Percentiles rank a stretch among this genome's conserved stretches.
phyloP scores from a whole-genome alignment of 2,113 vertebrate species.

The Gadus chalcogrammus region DNA sequence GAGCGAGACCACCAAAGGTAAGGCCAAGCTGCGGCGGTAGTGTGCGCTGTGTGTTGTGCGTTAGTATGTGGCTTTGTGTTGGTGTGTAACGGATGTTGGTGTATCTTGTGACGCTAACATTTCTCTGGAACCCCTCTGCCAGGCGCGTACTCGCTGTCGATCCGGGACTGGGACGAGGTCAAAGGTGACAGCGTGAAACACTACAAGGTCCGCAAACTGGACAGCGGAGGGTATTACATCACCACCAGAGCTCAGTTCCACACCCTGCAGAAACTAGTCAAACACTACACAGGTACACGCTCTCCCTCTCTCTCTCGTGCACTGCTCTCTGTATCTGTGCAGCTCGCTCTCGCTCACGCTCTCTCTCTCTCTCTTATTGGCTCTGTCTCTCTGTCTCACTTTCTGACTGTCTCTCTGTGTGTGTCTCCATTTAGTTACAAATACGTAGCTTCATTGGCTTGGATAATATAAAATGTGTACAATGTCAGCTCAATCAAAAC shows the following conservation, averaged over 20 bases:
- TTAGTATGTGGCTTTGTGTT: not conserved
- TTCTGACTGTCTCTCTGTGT: too few relatives aligned
- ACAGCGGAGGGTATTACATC: conserved; percentile 97
- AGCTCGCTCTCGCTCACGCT: not conserved
- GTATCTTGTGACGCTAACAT: not conserved
- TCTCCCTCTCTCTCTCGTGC: too few relatives aligned
- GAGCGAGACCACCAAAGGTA: conserved; percentile 99
- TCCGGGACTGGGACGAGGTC: conserved; percentile 95
- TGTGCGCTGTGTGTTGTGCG: too few relatives aligned
- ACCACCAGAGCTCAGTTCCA: conserved; percentile 97
- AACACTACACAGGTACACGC: conserved; percentile 90
- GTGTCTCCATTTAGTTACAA: too few relatives aligned
- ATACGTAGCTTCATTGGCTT: too few relatives aligned
- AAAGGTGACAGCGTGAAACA: conserved; percentile 99
- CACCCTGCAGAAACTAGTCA: conserved; percentile 92
- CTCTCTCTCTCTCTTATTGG: not conserved
- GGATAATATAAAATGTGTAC: too few relatives aligned
- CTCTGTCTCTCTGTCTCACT: conserved; percentile 11
- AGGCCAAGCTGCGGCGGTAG: not conserved
- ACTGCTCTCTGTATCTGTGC: too few relatives aligned
- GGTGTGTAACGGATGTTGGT: not conserved
- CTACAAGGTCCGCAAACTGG: conserved; percentile 99
- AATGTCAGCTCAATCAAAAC: too few relatives aligned
- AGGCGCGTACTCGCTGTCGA: conserved; percentile 97
- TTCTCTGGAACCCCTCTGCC: conserved; percentile 5